phyloP scores from a whole-genome alignment of 2,797 vertebrate genomes.

The Sciaenops ocellatus region DNA sequence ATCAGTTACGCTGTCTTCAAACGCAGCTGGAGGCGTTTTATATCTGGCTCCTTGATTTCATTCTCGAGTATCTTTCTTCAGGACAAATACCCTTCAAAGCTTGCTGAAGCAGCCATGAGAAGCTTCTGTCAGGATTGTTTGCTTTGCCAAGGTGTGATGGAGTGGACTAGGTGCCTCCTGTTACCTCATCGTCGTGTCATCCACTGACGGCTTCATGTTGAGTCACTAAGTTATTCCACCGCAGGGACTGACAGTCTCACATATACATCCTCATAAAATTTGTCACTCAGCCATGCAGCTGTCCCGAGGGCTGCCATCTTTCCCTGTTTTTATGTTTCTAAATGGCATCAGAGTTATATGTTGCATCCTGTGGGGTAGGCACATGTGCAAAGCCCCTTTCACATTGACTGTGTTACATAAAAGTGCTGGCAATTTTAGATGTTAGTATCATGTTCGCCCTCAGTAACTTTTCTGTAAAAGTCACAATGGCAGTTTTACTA shows the following conservation, averaged over 20 bases:
- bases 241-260: constrained; percentile 37
- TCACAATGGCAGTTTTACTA: neutral
- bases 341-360: constrained; percentile 12
- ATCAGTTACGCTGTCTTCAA: constrained; percentile 57
- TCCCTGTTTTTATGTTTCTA: constrained; percentile 23
- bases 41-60: constrained; percentile 42
- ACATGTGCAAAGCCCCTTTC: neutral
- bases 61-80: constrained; percentile 42
- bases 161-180: constrained; percentile 54
- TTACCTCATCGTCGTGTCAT: constrained; percentile 41
- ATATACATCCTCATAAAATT: constrained; percentile 56
- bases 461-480: neutral
- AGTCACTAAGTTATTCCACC: constrained; percentile 58
- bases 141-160: constrained; percentile 59
- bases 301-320: constrained; percentile 42
- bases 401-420: neutral
- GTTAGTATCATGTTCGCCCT: neutral
- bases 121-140: constrained; percentile 58
- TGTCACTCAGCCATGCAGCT: constrained; percentile 57
- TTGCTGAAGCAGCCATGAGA: constrained; percentile 28
- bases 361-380: neutral
- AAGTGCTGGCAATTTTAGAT: neutral
- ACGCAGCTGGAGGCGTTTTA: constrained; percentile 46
- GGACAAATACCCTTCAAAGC: constrained; percentile 65
- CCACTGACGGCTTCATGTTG: constrained; percentile 52